Evolutionary conservation across 37 sponge, comb jelly and placozoan species (phyloP), one percentile per base, ranked within the genome.

Genomic region (Bolinopsis microptera): DNA sequence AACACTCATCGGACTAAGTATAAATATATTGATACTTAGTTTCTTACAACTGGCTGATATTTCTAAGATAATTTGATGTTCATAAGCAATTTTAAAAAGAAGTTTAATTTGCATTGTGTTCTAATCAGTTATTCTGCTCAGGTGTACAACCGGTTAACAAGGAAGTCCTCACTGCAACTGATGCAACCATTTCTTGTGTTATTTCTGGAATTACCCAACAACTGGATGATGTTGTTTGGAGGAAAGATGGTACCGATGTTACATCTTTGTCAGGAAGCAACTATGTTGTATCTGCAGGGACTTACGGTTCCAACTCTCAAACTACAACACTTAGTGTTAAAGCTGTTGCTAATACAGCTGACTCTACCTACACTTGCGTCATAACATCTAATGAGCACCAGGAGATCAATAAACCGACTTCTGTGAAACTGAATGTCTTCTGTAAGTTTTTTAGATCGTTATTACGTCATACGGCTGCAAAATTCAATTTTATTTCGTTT

Each of bases 401-500:
- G 3, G 37, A 34, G 0, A 77, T 22, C 21, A 32, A 35, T 77
- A 32, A 34, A 28, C 35, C 28, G 36, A 35, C 35, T 2, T 21
- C 9, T 77, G 32, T 77, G 0, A 32, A 31, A 1, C 80, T 32
- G 34, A 77, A 77, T 32, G 37, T 77, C 36, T 77, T 77, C 80
- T 34, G 80, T 77, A 32, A 77, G 80, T 34, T 61, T 70, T 70
- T n/a, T n/a, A n/a, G n/a, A n/a, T n/a, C n/a, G n/a, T n/a, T n/a
- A n/a, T n/a, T n/a, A n/a, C n/a, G n/a, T n/a, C n/a, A n/a, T n/a
- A n/a, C n/a, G n/a, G n/a, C n/a, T n/a, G n/a, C n/a, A n/a, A n/a
- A n/a, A n/a, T n/a, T n/a, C n/a, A n/a, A n/a, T n/a, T n/a, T n/a
- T n/a, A n/a, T n/a, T n/a, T n/a, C n/a, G n/a, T n/a, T n/a, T n/a